These are phyloP conservation scores for Tenodera sinensis DNA, from an alignment of 2,888 invertebrate species.

Conservation along the genomic window DNA sequence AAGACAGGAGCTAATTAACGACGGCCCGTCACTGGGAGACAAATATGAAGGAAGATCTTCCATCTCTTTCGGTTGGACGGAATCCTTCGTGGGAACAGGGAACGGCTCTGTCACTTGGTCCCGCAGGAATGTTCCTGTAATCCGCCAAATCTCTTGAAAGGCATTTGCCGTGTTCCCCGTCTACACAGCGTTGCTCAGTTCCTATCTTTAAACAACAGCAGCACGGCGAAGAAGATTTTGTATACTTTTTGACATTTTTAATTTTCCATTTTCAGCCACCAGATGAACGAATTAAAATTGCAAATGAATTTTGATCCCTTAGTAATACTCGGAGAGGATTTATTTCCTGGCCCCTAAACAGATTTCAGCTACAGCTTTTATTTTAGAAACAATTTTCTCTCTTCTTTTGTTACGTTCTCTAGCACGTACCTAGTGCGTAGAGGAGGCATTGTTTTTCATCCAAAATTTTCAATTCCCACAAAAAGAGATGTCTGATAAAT, in stretches of 20 bases:
- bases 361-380: not conserved
- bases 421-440: too few relatives aligned
- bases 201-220: not conserved
- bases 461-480: too few relatives aligned
- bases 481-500: too few relatives aligned
- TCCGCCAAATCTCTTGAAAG: conserved; percentile 15
- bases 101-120: not conserved
- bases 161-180: not conserved
- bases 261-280: not conserved
- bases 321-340: not conserved
- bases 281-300: not conserved
- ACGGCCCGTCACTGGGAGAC: not conserved
- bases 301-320: not conserved
- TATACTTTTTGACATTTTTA: not conserved
- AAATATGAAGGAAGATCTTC: not conserved
- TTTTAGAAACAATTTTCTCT: not conserved
- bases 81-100: not conserved
- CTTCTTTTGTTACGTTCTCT: not conserved
- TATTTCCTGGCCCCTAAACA: not conserved
- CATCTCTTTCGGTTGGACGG: not conserved
- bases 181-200: not conserved
- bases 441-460: too few relatives aligned
- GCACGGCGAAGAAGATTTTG: not conserved
- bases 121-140: not conserved
- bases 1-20: not conserved